phyloP scores from a whole-genome alignment of 2,888 invertebrate genomes.

The Nomada hirtipes region DNA sequence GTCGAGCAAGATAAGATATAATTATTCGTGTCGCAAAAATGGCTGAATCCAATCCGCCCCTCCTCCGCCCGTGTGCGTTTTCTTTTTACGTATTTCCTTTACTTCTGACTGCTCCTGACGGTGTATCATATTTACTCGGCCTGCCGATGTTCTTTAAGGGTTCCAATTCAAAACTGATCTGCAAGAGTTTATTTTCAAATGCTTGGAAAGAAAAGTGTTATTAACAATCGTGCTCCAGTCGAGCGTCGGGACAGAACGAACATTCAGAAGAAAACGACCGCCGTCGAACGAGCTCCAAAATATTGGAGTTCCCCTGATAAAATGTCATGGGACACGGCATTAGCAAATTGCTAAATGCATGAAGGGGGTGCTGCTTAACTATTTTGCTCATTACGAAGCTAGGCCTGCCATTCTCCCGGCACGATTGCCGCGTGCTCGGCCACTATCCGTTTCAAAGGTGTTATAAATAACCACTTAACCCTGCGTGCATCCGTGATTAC shows the following conservation, averaged over 20 bases:
- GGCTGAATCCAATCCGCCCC: slow-evolving; percentile 52
- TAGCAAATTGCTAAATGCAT: background rate
- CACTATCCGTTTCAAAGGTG: slow-evolving; percentile 70
- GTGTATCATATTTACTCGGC: background rate
- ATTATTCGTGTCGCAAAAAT: slow-evolving; percentile 70
- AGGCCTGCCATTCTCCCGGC: slow-evolving; percentile 41
- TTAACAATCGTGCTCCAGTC: no score
- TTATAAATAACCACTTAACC: slow-evolving; percentile 70
- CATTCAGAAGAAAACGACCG: no score
- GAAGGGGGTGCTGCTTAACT: slow-evolving; percentile 32
- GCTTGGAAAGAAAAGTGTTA: background rate
- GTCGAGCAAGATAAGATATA: slow-evolving; percentile 70
- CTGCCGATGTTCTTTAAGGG: background rate
- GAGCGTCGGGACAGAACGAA: no score
- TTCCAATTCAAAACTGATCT: background rate
- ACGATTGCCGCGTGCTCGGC: slow-evolving; percentile 51
- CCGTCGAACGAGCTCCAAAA: no score
- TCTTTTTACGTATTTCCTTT: slow-evolving; percentile 10
- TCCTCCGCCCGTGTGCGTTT: slow-evolving; percentile 5
- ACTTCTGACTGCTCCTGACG: background rate
- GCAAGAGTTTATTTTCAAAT: background rate
- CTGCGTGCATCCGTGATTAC: slow-evolving; percentile 71
- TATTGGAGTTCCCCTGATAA: no score
- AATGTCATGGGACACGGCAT: no score
- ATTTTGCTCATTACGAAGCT: slow-evolving; percentile 48